Conservation (phyloP, 2,888 invertebrate genomes). For the Zaprionus lineosus region DNA sequence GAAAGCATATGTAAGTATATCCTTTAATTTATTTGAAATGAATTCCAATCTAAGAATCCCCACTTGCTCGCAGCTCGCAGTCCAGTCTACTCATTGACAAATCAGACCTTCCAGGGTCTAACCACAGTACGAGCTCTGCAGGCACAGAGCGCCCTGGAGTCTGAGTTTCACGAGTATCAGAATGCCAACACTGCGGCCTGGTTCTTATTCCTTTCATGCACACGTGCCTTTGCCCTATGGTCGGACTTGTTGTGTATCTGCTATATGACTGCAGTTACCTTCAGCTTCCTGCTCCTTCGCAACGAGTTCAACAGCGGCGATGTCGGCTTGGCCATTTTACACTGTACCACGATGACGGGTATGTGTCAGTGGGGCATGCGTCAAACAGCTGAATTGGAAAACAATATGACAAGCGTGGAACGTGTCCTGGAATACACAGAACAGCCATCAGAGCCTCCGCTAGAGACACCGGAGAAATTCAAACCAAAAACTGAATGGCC, state of each 20-base stretch:
- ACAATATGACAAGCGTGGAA: constrained; percentile 93
- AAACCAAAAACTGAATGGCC: constrained; percentile 87
- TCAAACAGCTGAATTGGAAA: constrained; percentile 92
- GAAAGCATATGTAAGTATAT: constrained; percentile 81
- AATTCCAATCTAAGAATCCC: background rate
- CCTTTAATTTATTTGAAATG: background rate
- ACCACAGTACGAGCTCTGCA: constrained; percentile 89
- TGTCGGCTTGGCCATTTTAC: constrained; percentile 89
- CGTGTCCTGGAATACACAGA: constrained; percentile 91
- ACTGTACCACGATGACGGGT: constrained; percentile 88
- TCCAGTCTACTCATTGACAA: constrained; percentile 90
- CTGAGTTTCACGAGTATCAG: constrained; percentile 86
- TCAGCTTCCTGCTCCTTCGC: constrained; percentile 90
- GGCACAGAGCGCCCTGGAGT: constrained; percentile 86
- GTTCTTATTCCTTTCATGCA: constrained; percentile 92
- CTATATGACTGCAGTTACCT: constrained; percentile 92
- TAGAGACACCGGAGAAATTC: constrained; percentile 83
- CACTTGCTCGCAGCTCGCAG: constrained; percentile 86
- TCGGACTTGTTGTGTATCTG: constrained; percentile 93
- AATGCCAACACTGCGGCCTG: constrained; percentile 89
- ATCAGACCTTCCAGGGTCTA: constrained; percentile 89
- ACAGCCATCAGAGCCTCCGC: constrained; percentile 86
- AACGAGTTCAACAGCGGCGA: constrained; percentile 84
- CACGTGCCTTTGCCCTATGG: constrained; percentile 96
- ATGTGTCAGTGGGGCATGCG: constrained; percentile 93